Base-by-base conservation (phyloP, 2,888 invertebrate genomes). In the Amiota minor region DNA sequence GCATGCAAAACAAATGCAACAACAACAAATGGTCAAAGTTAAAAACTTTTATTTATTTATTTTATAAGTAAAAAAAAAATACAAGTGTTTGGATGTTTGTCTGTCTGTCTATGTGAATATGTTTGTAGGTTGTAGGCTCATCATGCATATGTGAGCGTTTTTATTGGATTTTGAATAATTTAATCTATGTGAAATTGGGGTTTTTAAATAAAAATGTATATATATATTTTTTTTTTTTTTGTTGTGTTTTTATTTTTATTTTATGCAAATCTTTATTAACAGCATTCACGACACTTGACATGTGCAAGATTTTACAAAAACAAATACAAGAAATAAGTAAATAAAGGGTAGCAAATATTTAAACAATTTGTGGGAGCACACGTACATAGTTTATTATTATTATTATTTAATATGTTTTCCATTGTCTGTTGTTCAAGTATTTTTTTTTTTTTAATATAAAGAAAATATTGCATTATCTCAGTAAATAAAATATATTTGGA, bases 121-220 rank as follows among this genome's bases (percentile, higher is more conserved):
- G 35, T 35, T n/a, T n/a, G n/a, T n/a, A n/a, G n/a, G n/a, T n/a
- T n/a, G n/a, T n/a, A n/a, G n/a, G n/a, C n/a, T n/a, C n/a, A n/a
- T n/a, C n/a, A n/a, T n/a, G n/a, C n/a, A 45, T 2, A 59, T 18
- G 20, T 59, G 11, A 10, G n/a, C 14, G 9, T 62, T 62, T 62
- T 62, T 62, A 62, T 62, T 62, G n/a, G 35, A 45, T 45, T 62
- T 62, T 62, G 45, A 62, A 62, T 62, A 35, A 62, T 62, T 62
- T 35, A 62, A 62, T 35, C 23, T 62, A 62, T 62, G 45, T 62
- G 62, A 62, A 12, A 62, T 35, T 62, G 62, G 35, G 45, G 12
- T 62, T 62, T 62, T 62, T 9, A 62, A 62, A 45, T 11, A 14
- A 53, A 23, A 62, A 23, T 35, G 12, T n/a, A n/a, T n/a, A n/a